Base-by-base conservation (phyloP, 2,888 invertebrate genomes). In the Lordiphosa andalusiaca region DNA sequence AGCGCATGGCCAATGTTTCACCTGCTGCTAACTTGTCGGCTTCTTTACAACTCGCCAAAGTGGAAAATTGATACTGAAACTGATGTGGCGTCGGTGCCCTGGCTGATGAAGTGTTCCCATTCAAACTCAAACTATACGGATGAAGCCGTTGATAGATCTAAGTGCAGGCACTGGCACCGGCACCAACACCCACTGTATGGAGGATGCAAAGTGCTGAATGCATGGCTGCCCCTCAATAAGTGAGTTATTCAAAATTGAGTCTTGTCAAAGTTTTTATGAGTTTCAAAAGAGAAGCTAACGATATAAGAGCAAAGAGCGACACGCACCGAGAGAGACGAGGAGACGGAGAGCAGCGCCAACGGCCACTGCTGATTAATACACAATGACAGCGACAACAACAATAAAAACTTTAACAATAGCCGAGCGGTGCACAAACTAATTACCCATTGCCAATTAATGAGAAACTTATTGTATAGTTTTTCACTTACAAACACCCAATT, bases 401-500 rank as follows among this genome's bases (percentile, higher is more conserved):
- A 23, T 2, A 30, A 12, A 4, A 48, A 39, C 36, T 52, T 57
- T 33, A 63, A 36, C 64, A 30, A 30, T 30, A 30, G 30, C 9
- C 9, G 30, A 30, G 30, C 33, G 35, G 33, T 53, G 47, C 16
- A 46, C 35, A 33, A 19, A 9, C 36, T 44, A 52, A 49, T 36
- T 39, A 37, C 30, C 46, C 56, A 56, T 56, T 46, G 56, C 23
- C 56, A 63, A 65, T 62, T 59, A 68, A 52, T 30, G 47, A 52
- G 30, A 21, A 13, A 56, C 48, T 48, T 38, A 19, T 6, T 33
- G 33, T 36, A n/a, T 44, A 12, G 30, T 30, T 35, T 55, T 53
- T 52, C 76, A 88, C 88, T 88, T 84, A 88, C 88, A 78, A 88
- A 88, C 51, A 86, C 78, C 88, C 88, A 88, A 46, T 86, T 86